These are phyloP conservation scores for Endomychus coccineus DNA, from an alignment of 2,888 invertebrate genomes.

Conservation along the genomic window DNA sequence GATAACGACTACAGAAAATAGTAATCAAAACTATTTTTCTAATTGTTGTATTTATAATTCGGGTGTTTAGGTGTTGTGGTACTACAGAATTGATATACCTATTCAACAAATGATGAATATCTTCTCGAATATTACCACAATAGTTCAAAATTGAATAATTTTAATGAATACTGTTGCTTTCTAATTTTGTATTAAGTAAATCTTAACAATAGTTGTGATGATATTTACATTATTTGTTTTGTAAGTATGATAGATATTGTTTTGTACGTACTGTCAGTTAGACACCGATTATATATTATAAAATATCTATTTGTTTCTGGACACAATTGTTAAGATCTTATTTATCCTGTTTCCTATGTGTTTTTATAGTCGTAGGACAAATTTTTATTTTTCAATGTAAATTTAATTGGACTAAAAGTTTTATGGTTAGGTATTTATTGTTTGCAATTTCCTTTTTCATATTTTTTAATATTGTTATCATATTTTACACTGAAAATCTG, in stretches of 20 bases:
- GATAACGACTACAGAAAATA: conserved; percentile 63
- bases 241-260: background rate
- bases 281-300: conserved; percentile 9
- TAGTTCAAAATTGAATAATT: too few species aligned
- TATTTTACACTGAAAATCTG: too few species aligned
- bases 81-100: conserved; percentile 13
- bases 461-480: too few species aligned
- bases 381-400: too few species aligned
- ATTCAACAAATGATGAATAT: conserved; percentile 12
- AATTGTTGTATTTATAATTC: conserved; percentile 15
- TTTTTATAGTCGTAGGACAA: conserved; percentile 9
- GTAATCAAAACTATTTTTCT: conserved; percentile 15
- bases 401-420: too few species aligned
- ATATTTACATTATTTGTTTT: background rate
- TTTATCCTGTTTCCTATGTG: conserved; percentile 11
- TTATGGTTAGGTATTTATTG: too few species aligned
- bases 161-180: too few species aligned
- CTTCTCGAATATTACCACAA: too few species aligned
- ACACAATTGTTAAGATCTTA: conserved; percentile 5
- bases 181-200: too few species aligned
- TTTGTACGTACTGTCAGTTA: conserved; percentile 5
- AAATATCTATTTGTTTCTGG: conserved; percentile 7
- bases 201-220: background rate
- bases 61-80: conserved; percentile 15
- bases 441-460: too few species aligned